Evolutionary conservation across 2,113 vertebrate species (phyloP).

Genomic region (Syngnathus scovelli): DNA sequence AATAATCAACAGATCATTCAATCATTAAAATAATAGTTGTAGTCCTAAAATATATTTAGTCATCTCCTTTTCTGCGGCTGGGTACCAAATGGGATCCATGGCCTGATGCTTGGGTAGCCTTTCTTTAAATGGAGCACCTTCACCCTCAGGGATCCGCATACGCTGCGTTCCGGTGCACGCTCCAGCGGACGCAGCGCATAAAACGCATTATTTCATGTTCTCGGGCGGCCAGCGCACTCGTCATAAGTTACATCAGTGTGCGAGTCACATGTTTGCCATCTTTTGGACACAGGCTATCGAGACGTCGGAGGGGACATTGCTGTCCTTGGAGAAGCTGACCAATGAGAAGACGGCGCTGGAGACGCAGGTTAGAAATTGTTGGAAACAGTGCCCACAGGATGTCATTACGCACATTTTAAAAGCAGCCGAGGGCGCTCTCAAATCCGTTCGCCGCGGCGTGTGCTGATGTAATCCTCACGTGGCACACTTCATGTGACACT

Average conservation of each 20-base stretch:
- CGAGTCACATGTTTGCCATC: constrained; percentile 4
- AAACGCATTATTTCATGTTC: background rate
- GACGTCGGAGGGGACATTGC: constrained; percentile 19
- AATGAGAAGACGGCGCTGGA: constrained; percentile 48
- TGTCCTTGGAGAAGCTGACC: constrained; percentile 42
- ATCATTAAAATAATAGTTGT: no score
- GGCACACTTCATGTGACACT: constrained; percentile 9
- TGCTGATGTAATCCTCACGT: constrained; percentile 60
- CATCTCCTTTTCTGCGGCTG: background rate
- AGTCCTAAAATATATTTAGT: background rate
- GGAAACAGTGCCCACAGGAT: background rate
- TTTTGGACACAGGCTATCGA: constrained; percentile 35
- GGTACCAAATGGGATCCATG: background rate
- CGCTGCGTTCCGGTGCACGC: background rate
- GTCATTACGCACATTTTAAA: background rate
- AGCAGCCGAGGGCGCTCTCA: constrained; percentile 9
- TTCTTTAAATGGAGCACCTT: constrained; percentile 1
- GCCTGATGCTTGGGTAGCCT: background rate
- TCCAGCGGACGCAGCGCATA: background rate
- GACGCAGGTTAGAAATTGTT: constrained; percentile 55
- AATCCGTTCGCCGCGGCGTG: constrained; percentile 27
- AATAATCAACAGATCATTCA: no score
- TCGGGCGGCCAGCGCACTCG: background rate
- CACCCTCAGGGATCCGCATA: background rate
- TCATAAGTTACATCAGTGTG: background rate